These are phyloP conservation scores for Thera britannica DNA, from an alignment of 2,888 invertebrate genomes.

Conservation along the genomic window DNA sequence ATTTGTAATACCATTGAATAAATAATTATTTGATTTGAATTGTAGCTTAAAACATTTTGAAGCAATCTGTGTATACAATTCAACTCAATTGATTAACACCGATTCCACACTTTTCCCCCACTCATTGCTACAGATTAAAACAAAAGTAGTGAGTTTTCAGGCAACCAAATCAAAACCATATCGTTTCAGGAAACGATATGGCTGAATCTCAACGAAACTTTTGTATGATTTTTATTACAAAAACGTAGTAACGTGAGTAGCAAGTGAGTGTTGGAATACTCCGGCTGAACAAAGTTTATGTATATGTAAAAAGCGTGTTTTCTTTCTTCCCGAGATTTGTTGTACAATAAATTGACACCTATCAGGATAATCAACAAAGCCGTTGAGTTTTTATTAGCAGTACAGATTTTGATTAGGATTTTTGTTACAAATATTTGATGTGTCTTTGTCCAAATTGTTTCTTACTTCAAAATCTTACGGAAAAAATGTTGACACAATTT, in stretches of 20 bases:
- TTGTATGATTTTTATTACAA: no score
- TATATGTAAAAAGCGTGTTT: conserved; percentile 50
- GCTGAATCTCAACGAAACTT: no score
- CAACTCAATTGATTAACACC: no score
- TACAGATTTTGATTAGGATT: conserved; percentile 27
- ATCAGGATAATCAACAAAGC: conserved; percentile 39
- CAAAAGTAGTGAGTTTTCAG: no score
- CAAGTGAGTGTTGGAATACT: neutral
- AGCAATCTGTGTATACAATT: no score
- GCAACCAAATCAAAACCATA: no score
- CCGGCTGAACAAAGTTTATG: conserved; percentile 34
- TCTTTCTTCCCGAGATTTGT: conserved; percentile 42
- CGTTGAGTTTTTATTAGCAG: conserved; percentile 24
- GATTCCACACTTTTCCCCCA: no score
- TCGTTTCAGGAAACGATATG: no score
- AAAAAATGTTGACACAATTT: neutral
- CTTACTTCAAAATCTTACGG: neutral
- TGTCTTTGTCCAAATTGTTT: neutral
- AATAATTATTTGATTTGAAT: no score
- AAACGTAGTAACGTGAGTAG: neutral
- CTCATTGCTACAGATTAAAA: no score
- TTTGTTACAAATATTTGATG: neutral
- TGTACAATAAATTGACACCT: conserved; percentile 44
- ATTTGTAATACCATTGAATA: no score
- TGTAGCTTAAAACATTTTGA: no score